Conservation (phyloP, 2,888 invertebrate species). For the Acholoe squamosa region DNA sequence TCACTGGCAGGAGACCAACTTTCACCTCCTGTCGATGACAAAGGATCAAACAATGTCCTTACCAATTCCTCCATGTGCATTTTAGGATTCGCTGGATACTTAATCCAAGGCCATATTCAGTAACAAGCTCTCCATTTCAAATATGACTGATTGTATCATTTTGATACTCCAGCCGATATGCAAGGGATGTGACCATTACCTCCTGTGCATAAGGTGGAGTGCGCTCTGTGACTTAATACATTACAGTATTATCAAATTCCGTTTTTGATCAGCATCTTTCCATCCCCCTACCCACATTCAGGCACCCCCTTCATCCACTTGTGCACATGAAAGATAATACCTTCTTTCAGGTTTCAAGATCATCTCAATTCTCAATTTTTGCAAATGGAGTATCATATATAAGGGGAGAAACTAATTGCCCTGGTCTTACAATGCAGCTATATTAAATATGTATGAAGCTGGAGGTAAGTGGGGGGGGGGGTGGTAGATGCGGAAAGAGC, state of each 20-base stretch:
- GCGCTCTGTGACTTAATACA: background rate
- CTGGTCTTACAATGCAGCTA: background rate
- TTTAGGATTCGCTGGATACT: background rate
- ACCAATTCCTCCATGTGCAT: too few relatives aligned
- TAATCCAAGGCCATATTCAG: background rate
- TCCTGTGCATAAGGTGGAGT: background rate
- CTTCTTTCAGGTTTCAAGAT: background rate
- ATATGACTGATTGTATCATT: too few relatives aligned
- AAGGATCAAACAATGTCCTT: slow-evolving; percentile 46
- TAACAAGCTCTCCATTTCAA: too few relatives aligned
- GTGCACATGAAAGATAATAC: background rate
- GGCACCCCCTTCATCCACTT: background rate
- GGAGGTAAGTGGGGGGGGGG: too few relatives aligned
- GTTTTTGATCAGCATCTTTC: background rate
- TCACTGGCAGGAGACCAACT: slow-evolving; percentile 5
- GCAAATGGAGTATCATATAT: background rate
- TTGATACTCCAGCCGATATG: too few relatives aligned
- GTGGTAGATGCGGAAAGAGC: background rate
- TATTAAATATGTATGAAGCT: too few relatives aligned
- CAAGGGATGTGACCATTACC: background rate
- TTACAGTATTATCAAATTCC: background rate
- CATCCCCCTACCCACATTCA: background rate
- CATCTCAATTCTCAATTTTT: background rate
- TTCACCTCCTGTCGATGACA: background rate
- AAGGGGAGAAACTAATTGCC: background rate